These are phyloP conservation scores for Sinocyclocheilus anshuiensis DNA, from an alignment of 2,113 vertebrate genomes.

Conservation along the genomic window DNA sequence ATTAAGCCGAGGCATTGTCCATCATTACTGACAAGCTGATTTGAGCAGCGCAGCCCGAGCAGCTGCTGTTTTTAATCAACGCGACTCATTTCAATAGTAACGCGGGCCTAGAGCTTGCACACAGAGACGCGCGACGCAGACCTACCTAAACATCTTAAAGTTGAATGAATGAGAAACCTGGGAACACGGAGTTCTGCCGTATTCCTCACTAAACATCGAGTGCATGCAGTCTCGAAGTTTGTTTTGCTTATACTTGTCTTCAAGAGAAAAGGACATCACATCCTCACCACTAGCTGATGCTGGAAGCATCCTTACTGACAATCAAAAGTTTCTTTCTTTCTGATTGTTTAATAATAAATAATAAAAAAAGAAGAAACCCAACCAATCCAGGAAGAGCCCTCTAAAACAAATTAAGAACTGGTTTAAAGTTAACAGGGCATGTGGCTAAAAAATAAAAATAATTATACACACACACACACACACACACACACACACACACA, in stretches of 20 bases:
- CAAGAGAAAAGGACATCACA: not conserved
- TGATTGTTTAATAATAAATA: too few species aligned
- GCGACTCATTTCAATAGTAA: not conserved
- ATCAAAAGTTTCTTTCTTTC: too few species aligned
- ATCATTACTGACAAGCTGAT: conserved; percentile 26
- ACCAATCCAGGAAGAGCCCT: not conserved
- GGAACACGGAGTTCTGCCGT: not conserved
- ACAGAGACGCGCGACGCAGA: not conserved
- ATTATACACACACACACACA: too few species aligned
- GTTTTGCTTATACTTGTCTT: not conserved
- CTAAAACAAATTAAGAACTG: not conserved
- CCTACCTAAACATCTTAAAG: not conserved
- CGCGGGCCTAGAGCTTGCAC: not conserved
- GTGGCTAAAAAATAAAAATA: too few species aligned
- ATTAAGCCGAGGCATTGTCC: conserved; percentile 6
- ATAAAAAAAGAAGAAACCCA: too few species aligned
- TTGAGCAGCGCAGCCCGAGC: not conserved
- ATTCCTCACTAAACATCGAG: too few species aligned
- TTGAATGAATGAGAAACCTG: not conserved
- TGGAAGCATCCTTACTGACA: conserved; percentile 45
- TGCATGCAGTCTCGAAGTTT: too few species aligned
- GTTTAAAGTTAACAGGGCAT: not conserved
- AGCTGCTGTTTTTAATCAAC: conserved; percentile 13
- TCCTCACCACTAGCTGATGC: not conserved
- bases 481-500: too few species aligned